Percentiles rank a stretch among this genome's conserved stretches.
Conservation (phyloP, 1,140 invertebrate genomes). For the Phortica variegata region DNA sequence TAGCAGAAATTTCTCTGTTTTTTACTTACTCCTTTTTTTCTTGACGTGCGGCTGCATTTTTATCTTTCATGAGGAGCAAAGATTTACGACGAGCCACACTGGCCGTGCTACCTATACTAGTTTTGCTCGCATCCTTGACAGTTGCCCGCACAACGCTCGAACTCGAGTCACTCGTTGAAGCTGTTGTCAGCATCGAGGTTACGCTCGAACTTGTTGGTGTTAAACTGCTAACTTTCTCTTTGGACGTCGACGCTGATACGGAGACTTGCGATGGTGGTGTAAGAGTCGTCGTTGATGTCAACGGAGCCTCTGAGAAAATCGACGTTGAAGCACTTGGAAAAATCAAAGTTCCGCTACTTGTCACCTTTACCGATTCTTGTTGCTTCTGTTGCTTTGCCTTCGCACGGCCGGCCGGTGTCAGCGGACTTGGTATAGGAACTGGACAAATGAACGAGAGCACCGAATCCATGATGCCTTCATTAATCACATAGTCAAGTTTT, state of each 20-base stretch:
- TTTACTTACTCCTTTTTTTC: conserved; percentile 37
- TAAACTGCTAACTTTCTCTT: too few species aligned
- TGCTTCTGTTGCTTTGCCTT: conserved; percentile 22
- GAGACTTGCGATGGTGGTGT: conserved; percentile 6
- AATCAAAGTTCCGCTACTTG: too few species aligned
- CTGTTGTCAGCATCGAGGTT: background rate
- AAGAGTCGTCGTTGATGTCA: conserved; percentile 9
- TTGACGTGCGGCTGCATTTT: conserved; percentile 32
- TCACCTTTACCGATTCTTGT: too few species aligned
- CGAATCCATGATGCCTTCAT: conserved; percentile 77
- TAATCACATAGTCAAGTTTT: conserved; percentile 63
- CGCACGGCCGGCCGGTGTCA: conserved; percentile 5
- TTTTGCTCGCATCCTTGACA: conserved; percentile 27
- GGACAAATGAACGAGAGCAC: conserved; percentile 68
- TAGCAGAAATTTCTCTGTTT: too few species aligned
- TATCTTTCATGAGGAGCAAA: conserved; percentile 34
- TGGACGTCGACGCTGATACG: background rate
- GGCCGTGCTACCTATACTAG: background rate
- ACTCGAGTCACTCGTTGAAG: background rate
- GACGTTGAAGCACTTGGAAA: conserved; percentile 10
- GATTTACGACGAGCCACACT: conserved; percentile 27
- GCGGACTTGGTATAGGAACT: conserved; percentile 24
- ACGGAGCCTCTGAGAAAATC: conserved; percentile 3
- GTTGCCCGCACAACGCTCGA: conserved; percentile 28
- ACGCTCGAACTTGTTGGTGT: conserved; percentile 3